phyloP scores from a whole-genome alignment of 2,888 invertebrate genomes.

The Agrotis ipsilon region DNA sequence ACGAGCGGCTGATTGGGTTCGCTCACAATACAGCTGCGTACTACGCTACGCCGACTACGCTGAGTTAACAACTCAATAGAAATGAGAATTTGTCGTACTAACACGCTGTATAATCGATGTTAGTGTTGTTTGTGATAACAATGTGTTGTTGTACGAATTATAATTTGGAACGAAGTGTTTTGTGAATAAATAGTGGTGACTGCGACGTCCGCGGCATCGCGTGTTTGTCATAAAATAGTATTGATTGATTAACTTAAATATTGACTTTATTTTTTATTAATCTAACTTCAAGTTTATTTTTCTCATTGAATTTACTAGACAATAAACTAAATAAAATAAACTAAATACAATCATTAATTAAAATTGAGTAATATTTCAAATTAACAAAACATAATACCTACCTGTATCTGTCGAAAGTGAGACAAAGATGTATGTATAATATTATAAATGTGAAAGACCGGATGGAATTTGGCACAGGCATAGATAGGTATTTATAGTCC shows the following conservation, averaged over 20 bases:
- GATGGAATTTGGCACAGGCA: too few relatives aligned
- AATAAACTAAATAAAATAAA: too few relatives aligned
- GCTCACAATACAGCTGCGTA: constrained; percentile 54
- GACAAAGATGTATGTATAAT: too few relatives aligned
- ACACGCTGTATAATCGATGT: constrained; percentile 25
- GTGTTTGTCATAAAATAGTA: background rate
- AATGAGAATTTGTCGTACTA: constrained; percentile 34
- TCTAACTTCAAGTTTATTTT: too few relatives aligned
- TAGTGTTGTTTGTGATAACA: constrained; percentile 29
- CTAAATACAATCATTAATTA: too few relatives aligned
- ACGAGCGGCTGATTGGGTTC: constrained; percentile 77
- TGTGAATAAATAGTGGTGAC: constrained; percentile 1
- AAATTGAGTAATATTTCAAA: background rate
- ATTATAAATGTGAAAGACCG: too few relatives aligned
- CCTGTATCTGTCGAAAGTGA: background rate
- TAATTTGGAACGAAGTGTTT: constrained; percentile 4
- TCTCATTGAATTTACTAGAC: too few relatives aligned
- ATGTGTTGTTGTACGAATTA: constrained; percentile 5
- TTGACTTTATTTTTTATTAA: too few relatives aligned
- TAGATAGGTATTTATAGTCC: too few relatives aligned
- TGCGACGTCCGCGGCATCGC: background rate
- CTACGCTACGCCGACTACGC: constrained; percentile 6
- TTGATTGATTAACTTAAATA: background rate
- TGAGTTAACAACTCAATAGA: constrained; percentile 55
- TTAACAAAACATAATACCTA: background rate